Conservation (phyloP, 2,888 invertebrate genomes). For the Yponomeuta sedellus region DNA sequence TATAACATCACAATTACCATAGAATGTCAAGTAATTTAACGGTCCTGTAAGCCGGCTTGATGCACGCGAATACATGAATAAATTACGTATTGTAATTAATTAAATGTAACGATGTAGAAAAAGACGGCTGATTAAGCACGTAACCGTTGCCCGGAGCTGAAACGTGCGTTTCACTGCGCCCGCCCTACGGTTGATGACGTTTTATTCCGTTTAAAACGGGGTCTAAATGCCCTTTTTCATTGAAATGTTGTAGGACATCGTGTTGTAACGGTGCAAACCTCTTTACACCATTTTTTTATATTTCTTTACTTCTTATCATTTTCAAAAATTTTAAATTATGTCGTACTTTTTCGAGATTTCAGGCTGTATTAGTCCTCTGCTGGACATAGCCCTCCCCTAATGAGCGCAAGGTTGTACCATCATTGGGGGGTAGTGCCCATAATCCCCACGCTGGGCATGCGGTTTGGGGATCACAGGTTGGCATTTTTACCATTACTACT, state of each 20-base stretch:
- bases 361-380: too few relatives aligned
- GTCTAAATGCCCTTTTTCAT: not conserved
- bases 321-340: too few relatives aligned
- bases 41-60: not conserved
- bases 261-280: too few relatives aligned
- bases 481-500: too few relatives aligned
- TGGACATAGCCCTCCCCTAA: too few relatives aligned
- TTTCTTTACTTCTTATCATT: too few relatives aligned
- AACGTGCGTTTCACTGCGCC: not conserved
- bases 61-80: not conserved
- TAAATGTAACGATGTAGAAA: not conserved
- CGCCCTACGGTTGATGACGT: not conserved
- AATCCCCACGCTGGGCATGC: too few relatives aligned
- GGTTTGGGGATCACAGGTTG: too few relatives aligned
- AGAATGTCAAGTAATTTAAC: not conserved
- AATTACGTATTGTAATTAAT: not conserved
- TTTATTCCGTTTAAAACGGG: not conserved
- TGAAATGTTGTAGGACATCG: not conserved
- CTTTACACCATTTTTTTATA: too few relatives aligned
- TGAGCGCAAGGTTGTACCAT: too few relatives aligned
- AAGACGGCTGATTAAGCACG: slow-evolving; percentile 9
- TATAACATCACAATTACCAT: not conserved
- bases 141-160: slow-evolving; percentile 4
- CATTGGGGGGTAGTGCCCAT: too few relatives aligned
- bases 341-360: too few relatives aligned